Base-by-base conservation (phyloP, 2,888 invertebrate genomes). In the Chrysina gloriosa region DNA sequence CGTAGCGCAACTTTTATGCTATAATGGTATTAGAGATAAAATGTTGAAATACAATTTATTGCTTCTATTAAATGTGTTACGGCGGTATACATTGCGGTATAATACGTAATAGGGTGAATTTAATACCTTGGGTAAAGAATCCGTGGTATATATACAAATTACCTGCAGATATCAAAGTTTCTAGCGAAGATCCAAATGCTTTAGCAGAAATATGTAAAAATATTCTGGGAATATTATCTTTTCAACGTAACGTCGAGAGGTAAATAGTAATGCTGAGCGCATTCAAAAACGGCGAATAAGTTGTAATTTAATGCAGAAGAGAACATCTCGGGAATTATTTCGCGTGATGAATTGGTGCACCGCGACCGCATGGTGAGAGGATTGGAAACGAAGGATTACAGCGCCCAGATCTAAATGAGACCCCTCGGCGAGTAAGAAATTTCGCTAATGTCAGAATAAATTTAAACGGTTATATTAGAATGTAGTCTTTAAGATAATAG, bases 311-410 rank as follows among this genome's bases (percentile, higher is more conserved):
- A 42, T 42, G 58, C 42, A 42, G 39, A 39, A 42, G 29, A 61
- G 58, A 42, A 61, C 42, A 61, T 42, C 42, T 42, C 16, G 2
- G 42, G 58, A 61, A 61, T 61, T 61, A 61, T 61, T 61, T 61
- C 27, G 27, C 23, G 58, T 61, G 58, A 61, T 61, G 58, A 61
- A 61, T 61, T 61, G 58, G 42, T 42, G 58, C 42, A 42, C 42
- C 11, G 42, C 42, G 25, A 42, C 42, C 58, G 42, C 58, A 42
- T 19, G 16, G 16, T 2, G 25, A 42, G 16, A 25, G 58, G 23
- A 25, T 61, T 61, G 58, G 45, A 61, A 61, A 19, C 58, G 58
- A 42, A 27, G 58, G 27, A 42, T 61, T 61, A 61, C 11, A 27
- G 58, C 27, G 14, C 42, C 19, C 19, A 21, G 42, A 27, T 61